Evolutionary conservation across 1,140 invertebrate species (phyloP), one percentile per base, ranked within the genome.

Genomic region (Temnothorax nylanderi): DNA sequence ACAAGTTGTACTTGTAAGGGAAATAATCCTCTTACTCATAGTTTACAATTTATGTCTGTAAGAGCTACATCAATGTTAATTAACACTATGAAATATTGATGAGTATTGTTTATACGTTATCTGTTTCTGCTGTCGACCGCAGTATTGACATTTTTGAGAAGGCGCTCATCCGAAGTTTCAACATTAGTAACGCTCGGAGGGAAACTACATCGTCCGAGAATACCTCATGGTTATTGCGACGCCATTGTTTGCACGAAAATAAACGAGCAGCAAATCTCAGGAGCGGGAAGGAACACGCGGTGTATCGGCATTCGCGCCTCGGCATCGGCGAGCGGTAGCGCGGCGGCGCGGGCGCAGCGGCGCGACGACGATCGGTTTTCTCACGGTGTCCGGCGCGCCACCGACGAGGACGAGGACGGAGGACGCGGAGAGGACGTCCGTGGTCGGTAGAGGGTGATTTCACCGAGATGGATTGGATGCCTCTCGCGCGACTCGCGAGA

Each of bases 401-500:
- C 47, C 67, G 85, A 86, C 58, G 62, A 71, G 10, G 75, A 71
- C 71, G 81, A 85, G 60, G 47, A 85, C 86, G 87, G 87, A 26
- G 85, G 84, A 88, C 77, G 87, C 2, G 37, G 37, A 77, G 78
- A 89, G 71, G 88, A 88, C 62, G 65, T 62, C 71, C 75, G 67
- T 74, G 77, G 82, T 67, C 56, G 75, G 56, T 72, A 81, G 90
- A 91, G 89, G 90, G 90, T 90, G 89, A 91, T 90, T 90, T 91
- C 89, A 92, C 74, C 85, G 92, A 93, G 92, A 93, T 92, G 92
- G 92, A 93, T 93, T 89, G 91, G 85, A 91, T 86, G 91, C 91
- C 91, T 87, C 84, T 90, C 67, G 65, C 62, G n/a, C 26, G 77
- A 67, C 84, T 90, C 67, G 65, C 62, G n/a, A 41, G 77, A 67